Evolutionary conservation across 2,797 vertebrate species (phyloP), one percentile per base, ranked within the genome.

Genomic region (Sebastes taczanowskii): DNA sequence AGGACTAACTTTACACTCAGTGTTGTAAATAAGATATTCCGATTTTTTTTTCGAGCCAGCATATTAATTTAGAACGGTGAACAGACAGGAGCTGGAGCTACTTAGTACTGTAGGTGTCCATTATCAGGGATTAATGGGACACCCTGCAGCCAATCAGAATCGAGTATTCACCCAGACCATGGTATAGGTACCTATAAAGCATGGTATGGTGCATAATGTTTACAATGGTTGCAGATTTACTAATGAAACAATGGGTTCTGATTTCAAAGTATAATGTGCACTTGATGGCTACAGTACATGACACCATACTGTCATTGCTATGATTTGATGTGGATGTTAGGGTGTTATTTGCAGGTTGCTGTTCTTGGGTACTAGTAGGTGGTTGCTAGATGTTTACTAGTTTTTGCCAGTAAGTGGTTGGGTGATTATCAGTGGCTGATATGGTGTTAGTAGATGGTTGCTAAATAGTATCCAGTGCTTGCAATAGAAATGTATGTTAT

Each of bases 1-100:
- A 46, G 0, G 6, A 46, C 7, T 18, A 0, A 46, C 46, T 49
- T 49, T 49, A 49, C 6, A 20, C 42, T 49, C 42, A 3, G 14
- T 46, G 42, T 20, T 49, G 7, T 46, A 46, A 46, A 46, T 46
- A 49, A 49, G 18, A 49, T 20, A 49, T 49, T 49, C 0, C 0
- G 46, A 20, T 49, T 49, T 49, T 14, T 35, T 35, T 34, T 25
- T 23, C 2, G 18, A 18, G 16, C 18, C 46, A 20, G 16, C 46
- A 49, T 18, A 49, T 49, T 49, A 0, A 49, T 49, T 49, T 49
- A 49, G 0, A 20, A 49, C 16, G 18, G 46, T 49, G 46, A 49
- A 49, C 46, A 49, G 46, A 49, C 46, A 49, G 18, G 35, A 38
- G 35, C 46, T 49, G 18, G 46, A 20, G 16, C 46, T 49, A 49